Base-by-base conservation (phyloP, 2,113 vertebrate species). In the Sphyrna mokarran region DNA sequence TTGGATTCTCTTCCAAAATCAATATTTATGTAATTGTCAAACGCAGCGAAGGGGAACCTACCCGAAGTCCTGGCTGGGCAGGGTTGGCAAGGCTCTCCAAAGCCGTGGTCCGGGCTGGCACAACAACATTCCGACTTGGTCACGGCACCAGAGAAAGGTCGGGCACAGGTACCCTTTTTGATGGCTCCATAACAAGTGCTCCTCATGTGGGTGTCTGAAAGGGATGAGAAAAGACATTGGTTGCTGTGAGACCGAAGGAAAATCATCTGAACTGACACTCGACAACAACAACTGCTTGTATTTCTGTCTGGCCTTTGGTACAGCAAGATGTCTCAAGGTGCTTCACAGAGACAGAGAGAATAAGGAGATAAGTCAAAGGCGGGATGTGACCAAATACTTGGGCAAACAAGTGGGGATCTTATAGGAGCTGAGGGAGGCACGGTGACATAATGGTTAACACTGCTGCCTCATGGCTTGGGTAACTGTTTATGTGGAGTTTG, bases 101-200 rank as follows among this genome's bases (percentile, higher is more conserved):
- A 99, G 11, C 98, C 99, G 0, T 99, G 99, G 96, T 99, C 99
- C 0, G 99, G 98, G 96, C 98, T 99, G 95, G 99, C 98, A 58
- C 99, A 99, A 97, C 99, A 99, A 96, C 99, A 99, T 96, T 99
- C 99, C 0, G 99, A 99, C 96, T 99, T 99, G 96, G 99, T 99
- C 96, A 99, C 99, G 0, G 99, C 99, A 0, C 99, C 99, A 0
- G 99, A 99, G 96, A 99, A 98, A 0, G 99, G 98, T 0, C 99
- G 98, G 0, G 99, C 98, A 0, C 99, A 99, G 0, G 98, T 98
- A 76, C 99, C 99, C 97, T 99, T 99, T 94, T 99, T 99, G 96
- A 99, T 99, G 96, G 98, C 98, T 0, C 99, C 99, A 0, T 99
- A 99, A 96, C 99, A 99, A 70, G 99, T 99, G 96, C 98, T 99